Evolutionary conservation across 2,797 vertebrate genomes (phyloP), one percentile per base, ranked within the genome.

Genomic region (Malacoraja senta): DNA sequence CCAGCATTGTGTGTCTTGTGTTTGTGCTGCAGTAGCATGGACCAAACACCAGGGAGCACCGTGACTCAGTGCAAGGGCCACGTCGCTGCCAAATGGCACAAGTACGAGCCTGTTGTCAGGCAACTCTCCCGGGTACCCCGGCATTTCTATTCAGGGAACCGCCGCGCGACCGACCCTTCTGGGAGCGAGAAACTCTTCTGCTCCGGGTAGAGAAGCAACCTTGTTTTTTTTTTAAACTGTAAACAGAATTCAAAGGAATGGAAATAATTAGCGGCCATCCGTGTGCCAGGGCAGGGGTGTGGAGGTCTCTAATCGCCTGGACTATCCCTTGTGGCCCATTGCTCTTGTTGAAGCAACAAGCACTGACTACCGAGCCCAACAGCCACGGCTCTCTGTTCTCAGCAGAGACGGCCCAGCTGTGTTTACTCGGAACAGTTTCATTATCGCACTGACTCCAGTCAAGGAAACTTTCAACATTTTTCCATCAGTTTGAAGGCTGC

Each of bases 261-360:
- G 68, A 88, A 65, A 35, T 68, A 68, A 88, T 68, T 68, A n/a
- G 61, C n/a, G 15, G 32, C 84, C 35, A 65, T 88, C 61, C 15
- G 15, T 21, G 63, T 68, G 84, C 84, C 32, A 1, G 63, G n/a
- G 61, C 81, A 88, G n/a, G 15, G 84, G 29, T 3, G 61, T 63
- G 21, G 13, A 26, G 58, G n/a, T 88, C 15, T 88, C 26, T 63
- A 88, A 68, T 68, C 61, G 35, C 61, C 1, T 12, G 32, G 61
- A 8, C 7, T 8, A 8, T 88, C 84, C 84, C 84, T 68, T 8
- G 63, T 68, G 84, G n/a, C n/a, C 63, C 84, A 88, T 88, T 88
- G 61, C 61, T 88, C n/a, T 88, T 68, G n/a, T 61, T 88, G 84
- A 88, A 88, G 29, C 63, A 88, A 88, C 61, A 88, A 88, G 84